Percentiles rank a stretch among this genome's conserved stretches.
phyloP scores from a whole-genome alignment of 2,113 vertebrate species.

The Calyptomena viridis region DNA sequence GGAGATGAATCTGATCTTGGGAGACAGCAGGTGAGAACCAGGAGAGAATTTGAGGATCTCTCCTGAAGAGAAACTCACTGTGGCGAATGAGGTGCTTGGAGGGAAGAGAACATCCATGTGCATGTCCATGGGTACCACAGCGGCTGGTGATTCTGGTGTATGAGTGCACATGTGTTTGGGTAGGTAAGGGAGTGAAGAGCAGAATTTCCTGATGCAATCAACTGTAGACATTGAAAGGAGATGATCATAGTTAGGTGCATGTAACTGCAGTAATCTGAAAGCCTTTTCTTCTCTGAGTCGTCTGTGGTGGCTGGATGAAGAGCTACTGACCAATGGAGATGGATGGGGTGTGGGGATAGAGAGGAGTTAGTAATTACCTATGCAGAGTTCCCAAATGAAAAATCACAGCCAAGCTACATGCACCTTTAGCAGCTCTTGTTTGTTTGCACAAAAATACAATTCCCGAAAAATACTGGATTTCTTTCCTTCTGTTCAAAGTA shows the following conservation, averaged over 20 bases:
- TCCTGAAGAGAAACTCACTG: not conserved
- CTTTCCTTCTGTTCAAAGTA: not conserved
- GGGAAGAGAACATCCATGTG: not conserved
- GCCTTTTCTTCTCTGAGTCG: not conserved
- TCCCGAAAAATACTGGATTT: not conserved
- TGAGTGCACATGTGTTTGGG: accelerated
- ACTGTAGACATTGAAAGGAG: not conserved
- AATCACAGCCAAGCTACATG: not conserved
- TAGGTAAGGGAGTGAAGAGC: not conserved
- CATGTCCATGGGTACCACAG: not conserved
- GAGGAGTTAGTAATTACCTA: not conserved
- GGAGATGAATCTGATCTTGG: not conserved
- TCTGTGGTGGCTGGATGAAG: not conserved
- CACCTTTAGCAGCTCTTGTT: accelerated
- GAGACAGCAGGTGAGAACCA: not conserved
- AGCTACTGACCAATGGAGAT: not conserved
- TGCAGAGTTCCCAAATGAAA: not conserved
- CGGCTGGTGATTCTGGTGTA: not conserved
- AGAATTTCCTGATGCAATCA: not conserved
- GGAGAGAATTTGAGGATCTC: not conserved
- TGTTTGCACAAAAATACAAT: not conserved
- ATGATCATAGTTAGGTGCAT: not conserved
- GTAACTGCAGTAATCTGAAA: not conserved
- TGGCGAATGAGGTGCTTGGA: not conserved
- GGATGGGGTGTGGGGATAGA: not conserved